Conservation (phyloP, 2,888 invertebrate species). For the Cryptocephalus moraei region DNA sequence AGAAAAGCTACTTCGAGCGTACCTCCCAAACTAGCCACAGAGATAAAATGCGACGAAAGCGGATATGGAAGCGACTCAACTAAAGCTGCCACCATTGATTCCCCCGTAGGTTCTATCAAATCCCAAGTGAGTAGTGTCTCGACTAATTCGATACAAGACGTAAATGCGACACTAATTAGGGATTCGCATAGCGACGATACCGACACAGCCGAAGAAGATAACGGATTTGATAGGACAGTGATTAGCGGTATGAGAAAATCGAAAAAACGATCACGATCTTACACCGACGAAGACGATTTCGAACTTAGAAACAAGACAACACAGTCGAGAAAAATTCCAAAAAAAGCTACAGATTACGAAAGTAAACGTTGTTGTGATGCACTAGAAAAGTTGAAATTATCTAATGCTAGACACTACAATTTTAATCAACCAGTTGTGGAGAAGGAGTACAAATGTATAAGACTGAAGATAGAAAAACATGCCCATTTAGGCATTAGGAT, state of each 20-base stretch:
- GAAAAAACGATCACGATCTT: constrained; percentile 19
- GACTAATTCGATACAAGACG: constrained; percentile 9
- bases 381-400: constrained; percentile 19
- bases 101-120: constrained; percentile 39
- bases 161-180: constrained; percentile 5
- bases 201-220: constrained; percentile 27
- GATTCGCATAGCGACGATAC: constrained; percentile 20
- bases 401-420: constrained; percentile 2
- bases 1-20: constrained; percentile 27
- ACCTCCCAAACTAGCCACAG: constrained; percentile 16
- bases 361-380: constrained; percentile 22
- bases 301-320: constrained; percentile 14
- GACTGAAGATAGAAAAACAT: constrained; percentile 19
- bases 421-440: constrained; percentile 10
- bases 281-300: constrained; percentile 12
- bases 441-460: constrained; percentile 30
- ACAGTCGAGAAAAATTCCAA: constrained; percentile 14
- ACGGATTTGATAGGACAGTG: constrained; percentile 9
- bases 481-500: constrained; percentile 26
- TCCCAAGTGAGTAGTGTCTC: constrained; percentile 17
- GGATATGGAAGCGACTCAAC: constrained; percentile 52
- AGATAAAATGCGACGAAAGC: constrained; percentile 42
- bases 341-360: constrained; percentile 19
- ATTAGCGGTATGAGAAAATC: constrained; percentile 11
- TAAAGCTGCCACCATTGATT: constrained; percentile 42